These are phyloP conservation scores for Tenthredo mesomela DNA, from an alignment of 2,888 invertebrate genomes.

Conservation along the genomic window DNA sequence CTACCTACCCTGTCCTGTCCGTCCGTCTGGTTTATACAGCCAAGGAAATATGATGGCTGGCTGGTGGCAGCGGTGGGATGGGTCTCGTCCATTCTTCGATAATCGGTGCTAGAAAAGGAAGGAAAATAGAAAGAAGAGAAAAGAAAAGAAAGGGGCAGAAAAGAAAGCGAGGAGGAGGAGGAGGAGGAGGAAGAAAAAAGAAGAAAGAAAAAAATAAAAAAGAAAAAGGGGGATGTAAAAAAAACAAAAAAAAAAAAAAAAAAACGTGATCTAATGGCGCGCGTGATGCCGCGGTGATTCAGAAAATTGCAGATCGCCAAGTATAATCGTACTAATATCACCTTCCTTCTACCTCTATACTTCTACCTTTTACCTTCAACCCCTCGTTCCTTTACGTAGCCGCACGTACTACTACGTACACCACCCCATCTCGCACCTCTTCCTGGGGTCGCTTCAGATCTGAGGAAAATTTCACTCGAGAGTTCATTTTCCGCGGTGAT, in stretches of 20 bases:
- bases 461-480: conserved; percentile 68
- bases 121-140: conserved; percentile 56
- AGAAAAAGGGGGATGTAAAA: conserved; percentile 51
- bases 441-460: conserved; percentile 58
- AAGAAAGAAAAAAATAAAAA: not conserved
- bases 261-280: conserved; percentile 61
- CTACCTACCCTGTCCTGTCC: conserved; percentile 21
- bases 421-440: conserved; percentile 48
- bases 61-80: conserved; percentile 39
- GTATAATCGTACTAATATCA: conserved; percentile 72
- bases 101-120: conserved; percentile 60
- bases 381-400: conserved; percentile 53
- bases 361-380: conserved; percentile 48
- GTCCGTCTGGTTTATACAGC: conserved; percentile 26
- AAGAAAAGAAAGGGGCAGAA: conserved; percentile 53
- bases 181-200: not conserved
- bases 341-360: conserved; percentile 58
- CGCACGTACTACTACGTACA: conserved; percentile 8
- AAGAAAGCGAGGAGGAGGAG: conserved; percentile 56
- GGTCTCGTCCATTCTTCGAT: conserved; percentile 57
- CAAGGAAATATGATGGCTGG: conserved; percentile 45
- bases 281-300: conserved; percentile 67
- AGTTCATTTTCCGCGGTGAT: conserved; percentile 72
- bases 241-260: not conserved
- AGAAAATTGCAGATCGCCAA: conserved; percentile 70